Evolutionary conservation across 2,113 vertebrate genomes (phyloP), one percentile per base, ranked within the genome.

Genomic region (Potamarius usumacintae): DNA sequence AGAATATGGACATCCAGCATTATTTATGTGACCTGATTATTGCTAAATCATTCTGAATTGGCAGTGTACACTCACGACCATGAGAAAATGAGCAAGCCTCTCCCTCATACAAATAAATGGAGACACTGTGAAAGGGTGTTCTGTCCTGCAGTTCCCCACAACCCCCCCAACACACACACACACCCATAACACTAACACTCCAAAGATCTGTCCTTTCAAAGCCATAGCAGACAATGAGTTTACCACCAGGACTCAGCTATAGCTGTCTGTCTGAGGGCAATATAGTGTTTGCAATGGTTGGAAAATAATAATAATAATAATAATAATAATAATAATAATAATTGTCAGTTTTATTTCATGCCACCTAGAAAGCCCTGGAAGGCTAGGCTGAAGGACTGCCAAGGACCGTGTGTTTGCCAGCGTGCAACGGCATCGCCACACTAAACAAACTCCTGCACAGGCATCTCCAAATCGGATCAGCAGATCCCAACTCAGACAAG

Each of bases 101-200:
- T 69, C 5, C 78, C 6, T 72, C 52, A 48, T 74, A 34, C 4
- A 62, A 58, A 71, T 71, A 30, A 86, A 82, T 57, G 18, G 58
- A 72, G 63, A 72, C 62, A 20, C 10, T 17, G 12, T 86, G 85
- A 86, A 86, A 82, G 63, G 65, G 5, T 48, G 14, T 82, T 81
- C 79, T 52, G 53, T 86, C 63, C 65, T 53, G 18, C 34, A 48
- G 77, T 60, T 87, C 74, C 86, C 58, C 20, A 82, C 25, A 42
- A 62, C 4, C 85, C 55, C 62, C 42, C 62, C 42, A 25, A 25
- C 50, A 65, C 76, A 55, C 60, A 79, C 34, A 18, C 34, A 60
- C 74, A 50, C 55, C 42, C 27, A 81, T 42, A 80, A 80, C n/a
- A 80, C n/a, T 71, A 30, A 65, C 52, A 27, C 30, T 82, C 52